Conservation (phyloP, 2,113 vertebrate species). For the Piprites chloris region DNA sequence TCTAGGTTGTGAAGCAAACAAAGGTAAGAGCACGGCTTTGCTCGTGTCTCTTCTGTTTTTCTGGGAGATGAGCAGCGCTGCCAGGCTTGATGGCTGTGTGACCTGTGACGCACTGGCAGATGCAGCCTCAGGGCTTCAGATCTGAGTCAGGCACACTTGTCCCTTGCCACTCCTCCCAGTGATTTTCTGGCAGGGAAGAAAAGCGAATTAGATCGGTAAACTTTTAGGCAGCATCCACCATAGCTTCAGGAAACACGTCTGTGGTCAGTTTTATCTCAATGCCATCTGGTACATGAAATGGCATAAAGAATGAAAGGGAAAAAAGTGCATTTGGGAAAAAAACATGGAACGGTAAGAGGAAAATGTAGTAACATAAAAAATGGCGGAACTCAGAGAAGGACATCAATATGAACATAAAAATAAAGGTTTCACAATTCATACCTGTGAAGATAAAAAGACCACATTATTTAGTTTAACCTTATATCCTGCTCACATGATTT, state of each 20-base stretch:
- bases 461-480: neutral
- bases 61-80: neutral
- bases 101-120: neutral
- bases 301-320: neutral
- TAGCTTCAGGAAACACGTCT: neutral
- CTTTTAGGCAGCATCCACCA: neutral
- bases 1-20: neutral
- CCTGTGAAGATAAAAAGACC: neutral
- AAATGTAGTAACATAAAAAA: neutral
- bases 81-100: neutral
- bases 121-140: neutral
- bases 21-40: neutral
- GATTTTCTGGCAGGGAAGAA: neutral
- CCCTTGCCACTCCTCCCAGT: neutral
- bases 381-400: neutral
- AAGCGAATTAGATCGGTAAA: neutral
- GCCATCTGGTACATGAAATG: neutral
- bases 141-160: accelerated
- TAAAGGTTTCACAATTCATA: neutral
- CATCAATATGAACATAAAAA: neutral
- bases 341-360: neutral
- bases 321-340: neutral
- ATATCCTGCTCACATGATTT: neutral
- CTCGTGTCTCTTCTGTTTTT: neutral
- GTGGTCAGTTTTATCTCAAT: neutral